Evolutionary conservation across 2,888 invertebrate species (phyloP), one percentile per base, ranked within the genome.

Genomic region (Drosophila silvestris): DNA sequence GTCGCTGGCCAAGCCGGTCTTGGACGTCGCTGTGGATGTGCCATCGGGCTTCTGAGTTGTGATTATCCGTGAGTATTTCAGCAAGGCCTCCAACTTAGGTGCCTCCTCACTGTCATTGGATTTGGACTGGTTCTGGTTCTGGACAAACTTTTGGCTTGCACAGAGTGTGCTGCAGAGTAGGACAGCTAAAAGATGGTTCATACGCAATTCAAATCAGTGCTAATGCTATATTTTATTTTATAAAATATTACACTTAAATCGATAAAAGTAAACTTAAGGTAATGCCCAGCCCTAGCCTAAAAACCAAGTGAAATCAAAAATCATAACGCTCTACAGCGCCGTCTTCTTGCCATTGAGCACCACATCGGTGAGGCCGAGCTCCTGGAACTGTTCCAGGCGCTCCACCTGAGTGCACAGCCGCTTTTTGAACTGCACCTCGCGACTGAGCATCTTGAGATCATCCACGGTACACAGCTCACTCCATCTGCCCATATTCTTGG

Each of bases 341-440:
- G 68, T 82, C 50, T 35, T 58, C n/a, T 87, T 88, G 66, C 87
- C 87, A 9, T 90, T 73, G 35, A 87, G 74, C 28, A 88, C 74
- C 51, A 87, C 61, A 22, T 85, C 76, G 58, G 72, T 85, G 19
- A 87, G 79, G 1, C 87, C 87, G 19, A 87, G 63, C 16, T 77
- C 63, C 28, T 77, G 79, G 57, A 79, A 90, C 28, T 87, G 81
- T 37, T 88, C 83, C 50, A 87, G 58, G 0, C 90, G 90, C 33
- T 90, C 71, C n/a, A 90, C 84, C 32, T 88, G 87, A 16, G 35
- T 81, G 59, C 69, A 58, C 2, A 91, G 72, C 1, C 85, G 85
- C 50, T 90, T 88, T 75, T 91, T 91, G 67, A 87, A 91, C 57
- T 86, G 72, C 62, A 88, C 77, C 62, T 85, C 89, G 3, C 90